phyloP scores from a whole-genome alignment of 2,888 invertebrate genomes.

The Keiferia lycopersicella region DNA sequence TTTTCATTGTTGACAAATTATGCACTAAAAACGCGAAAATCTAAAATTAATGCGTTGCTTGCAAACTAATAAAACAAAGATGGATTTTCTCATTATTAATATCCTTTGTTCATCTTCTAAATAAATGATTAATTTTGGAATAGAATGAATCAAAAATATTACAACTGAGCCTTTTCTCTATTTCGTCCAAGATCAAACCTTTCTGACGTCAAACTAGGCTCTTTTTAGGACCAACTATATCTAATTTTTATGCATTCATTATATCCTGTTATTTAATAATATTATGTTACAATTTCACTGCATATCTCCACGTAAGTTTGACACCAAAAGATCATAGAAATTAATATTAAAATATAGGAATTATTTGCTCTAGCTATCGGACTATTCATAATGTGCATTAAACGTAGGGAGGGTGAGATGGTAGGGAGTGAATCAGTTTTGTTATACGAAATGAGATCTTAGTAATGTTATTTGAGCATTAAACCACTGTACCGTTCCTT shows the following conservation, averaged over 20 bases:
- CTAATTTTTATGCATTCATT: background rate
- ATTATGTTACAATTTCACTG: constrained; percentile 15
- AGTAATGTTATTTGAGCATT: too few species aligned
- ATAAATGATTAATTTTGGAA: too few species aligned
- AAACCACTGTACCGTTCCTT: too few species aligned
- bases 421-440: constrained; percentile 8
- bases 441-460: too few species aligned
- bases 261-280: background rate
- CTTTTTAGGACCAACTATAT: background rate
- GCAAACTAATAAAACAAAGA: background rate
- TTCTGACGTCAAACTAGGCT: background rate
- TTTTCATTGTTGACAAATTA: background rate
- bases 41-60: background rate
- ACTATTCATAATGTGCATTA: constrained; percentile 15
- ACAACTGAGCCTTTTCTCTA: too few species aligned
- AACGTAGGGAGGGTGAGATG: constrained; percentile 1
- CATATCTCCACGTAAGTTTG: constrained; percentile 19
- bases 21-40: background rate
- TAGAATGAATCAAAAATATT: too few species aligned
- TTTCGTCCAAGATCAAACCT: background rate
- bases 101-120: too few species aligned
- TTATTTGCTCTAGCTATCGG: constrained; percentile 22
- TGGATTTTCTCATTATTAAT: too few species aligned
- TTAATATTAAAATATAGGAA: constrained; percentile 20
- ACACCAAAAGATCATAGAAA: constrained; percentile 18